These are phyloP conservation scores for Pyrrhia umbra DNA, from an alignment of 2,888 invertebrate species.

Conservation along the genomic window DNA sequence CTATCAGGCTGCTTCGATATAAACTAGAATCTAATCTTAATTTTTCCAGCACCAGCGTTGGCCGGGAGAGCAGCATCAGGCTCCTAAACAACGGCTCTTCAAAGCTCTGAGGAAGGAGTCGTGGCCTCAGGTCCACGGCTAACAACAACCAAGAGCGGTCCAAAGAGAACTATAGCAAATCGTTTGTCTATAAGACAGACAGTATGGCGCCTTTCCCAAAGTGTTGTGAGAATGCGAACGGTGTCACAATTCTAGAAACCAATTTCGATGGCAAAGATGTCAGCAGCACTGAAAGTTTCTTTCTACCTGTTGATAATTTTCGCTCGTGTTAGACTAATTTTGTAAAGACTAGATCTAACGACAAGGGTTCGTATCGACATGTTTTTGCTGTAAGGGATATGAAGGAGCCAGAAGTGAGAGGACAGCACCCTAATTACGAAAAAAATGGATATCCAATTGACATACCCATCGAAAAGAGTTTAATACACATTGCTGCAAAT, in stretches of 20 bases:
- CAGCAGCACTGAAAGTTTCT: slow-evolving; percentile 81
- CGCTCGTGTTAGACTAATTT: slow-evolving; percentile 46
- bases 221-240: slow-evolving; percentile 83
- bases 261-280: slow-evolving; percentile 72
- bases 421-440: too few relatives aligned
- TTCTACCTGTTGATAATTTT: slow-evolving; percentile 73
- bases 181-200: slow-evolving; percentile 73
- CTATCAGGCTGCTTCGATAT: too few relatives aligned
- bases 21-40: too few relatives aligned
- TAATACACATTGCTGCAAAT: too few relatives aligned
- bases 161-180: slow-evolving; percentile 82
- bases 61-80: slow-evolving; percentile 85
- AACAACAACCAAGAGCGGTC: slow-evolving; percentile 79
- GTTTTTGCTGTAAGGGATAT: neutral
- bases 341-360: slow-evolving; percentile 6
- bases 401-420: too few relatives aligned
- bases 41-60: slow-evolving; percentile 79
- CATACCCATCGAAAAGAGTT: too few relatives aligned
- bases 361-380: too few relatives aligned
- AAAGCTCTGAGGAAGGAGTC: slow-evolving; percentile 84
- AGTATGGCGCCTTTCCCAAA: slow-evolving; percentile 81
- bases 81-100: slow-evolving; percentile 85
- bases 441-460: too few relatives aligned
- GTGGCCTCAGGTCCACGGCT: slow-evolving; percentile 72
- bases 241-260: slow-evolving; percentile 64